These are phyloP conservation scores for Drosophila heteroneura DNA, from an alignment of 2,888 invertebrate species.

Conservation along the genomic window DNA sequence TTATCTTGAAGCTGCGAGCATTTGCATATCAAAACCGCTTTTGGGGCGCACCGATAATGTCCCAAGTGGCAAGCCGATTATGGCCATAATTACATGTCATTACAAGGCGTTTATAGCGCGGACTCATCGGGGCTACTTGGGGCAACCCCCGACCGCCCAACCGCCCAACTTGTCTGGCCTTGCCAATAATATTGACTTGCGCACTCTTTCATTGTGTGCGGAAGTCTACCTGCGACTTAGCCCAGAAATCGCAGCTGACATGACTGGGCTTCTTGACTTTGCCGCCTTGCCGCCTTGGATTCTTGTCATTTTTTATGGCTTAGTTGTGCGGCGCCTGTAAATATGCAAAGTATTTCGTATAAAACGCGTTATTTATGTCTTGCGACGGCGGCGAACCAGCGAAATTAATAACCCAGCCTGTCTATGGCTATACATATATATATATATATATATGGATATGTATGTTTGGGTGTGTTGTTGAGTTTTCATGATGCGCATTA, in stretches of 20 bases:
- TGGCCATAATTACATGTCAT: constrained; percentile 83
- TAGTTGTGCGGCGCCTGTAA: constrained; percentile 62
- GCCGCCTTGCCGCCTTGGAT: constrained; percentile 31
- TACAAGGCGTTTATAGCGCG: constrained; percentile 79
- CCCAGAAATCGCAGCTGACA: constrained; percentile 79
- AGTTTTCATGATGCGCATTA: constrained; percentile 85
- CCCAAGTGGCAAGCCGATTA: constrained; percentile 83
- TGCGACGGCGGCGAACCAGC: constrained; percentile 30
- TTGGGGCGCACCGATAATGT: constrained; percentile 49
- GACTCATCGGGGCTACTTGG: constrained; percentile 23
- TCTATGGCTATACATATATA: constrained; percentile 14
- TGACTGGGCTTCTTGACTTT: constrained; percentile 75
- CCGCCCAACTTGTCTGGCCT: background rate
- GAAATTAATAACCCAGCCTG: constrained; percentile 79
- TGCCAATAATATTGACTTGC: constrained; percentile 70
- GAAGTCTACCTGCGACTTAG: constrained; percentile 81
- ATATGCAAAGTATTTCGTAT: constrained; percentile 77
- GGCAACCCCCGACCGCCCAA: background rate
- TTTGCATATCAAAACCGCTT: constrained; percentile 78
- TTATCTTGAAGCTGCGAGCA: constrained; percentile 38
- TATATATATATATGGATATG: constrained; percentile 2
- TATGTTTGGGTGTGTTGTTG: constrained; percentile 28
- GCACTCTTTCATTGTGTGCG: constrained; percentile 50
- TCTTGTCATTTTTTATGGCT: constrained; percentile 75
- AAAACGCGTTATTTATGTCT: constrained; percentile 72